A percentile compares a stretch with the other conserved stretches of the same genome.
phyloP scores from a whole-genome alignment of 2,797 vertebrate genomes.

The Acipenser transmontanus region DNA sequence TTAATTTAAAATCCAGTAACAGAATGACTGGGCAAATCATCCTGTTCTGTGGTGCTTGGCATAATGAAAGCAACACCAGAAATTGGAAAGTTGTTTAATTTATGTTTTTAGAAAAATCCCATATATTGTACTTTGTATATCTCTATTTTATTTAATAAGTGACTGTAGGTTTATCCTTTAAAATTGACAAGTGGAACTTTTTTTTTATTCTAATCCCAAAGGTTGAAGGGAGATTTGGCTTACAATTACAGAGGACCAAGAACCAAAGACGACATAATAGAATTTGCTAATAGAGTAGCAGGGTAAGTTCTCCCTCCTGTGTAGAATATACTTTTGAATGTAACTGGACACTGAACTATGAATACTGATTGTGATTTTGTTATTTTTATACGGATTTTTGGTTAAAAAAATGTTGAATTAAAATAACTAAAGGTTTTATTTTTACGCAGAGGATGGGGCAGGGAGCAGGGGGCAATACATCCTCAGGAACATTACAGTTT shows the following conservation, averaged over 20 bases:
- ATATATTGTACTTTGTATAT: background rate
- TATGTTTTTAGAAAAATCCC: background rate
- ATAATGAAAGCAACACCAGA: background rate
- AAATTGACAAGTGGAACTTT: background rate
- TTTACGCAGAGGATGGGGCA: no score
- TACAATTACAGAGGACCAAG: constrained; percentile 94
- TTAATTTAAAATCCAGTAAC: no score
- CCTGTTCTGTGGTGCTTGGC: no score
- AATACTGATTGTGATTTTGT: no score
- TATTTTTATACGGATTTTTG: no score
- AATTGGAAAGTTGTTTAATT: constrained; percentile 17
- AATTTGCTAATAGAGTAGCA: constrained; percentile 93
- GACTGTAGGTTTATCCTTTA: background rate
- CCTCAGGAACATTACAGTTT: no score
- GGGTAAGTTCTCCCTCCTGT: constrained; percentile 66
- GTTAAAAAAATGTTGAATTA: no score
- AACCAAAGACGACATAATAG: constrained; percentile 94
- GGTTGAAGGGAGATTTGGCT: constrained; percentile 87
- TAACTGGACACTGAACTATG: no score
- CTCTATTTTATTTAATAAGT: background rate
- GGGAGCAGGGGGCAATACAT: no score
- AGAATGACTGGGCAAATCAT: no score
- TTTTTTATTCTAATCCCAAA: constrained; percentile 33
- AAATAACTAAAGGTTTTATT: no score
- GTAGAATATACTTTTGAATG: background rate